These are phyloP conservation scores for Protosalanx chinensis DNA, from an alignment of 2,797 vertebrate species.

Conservation along the genomic window DNA sequence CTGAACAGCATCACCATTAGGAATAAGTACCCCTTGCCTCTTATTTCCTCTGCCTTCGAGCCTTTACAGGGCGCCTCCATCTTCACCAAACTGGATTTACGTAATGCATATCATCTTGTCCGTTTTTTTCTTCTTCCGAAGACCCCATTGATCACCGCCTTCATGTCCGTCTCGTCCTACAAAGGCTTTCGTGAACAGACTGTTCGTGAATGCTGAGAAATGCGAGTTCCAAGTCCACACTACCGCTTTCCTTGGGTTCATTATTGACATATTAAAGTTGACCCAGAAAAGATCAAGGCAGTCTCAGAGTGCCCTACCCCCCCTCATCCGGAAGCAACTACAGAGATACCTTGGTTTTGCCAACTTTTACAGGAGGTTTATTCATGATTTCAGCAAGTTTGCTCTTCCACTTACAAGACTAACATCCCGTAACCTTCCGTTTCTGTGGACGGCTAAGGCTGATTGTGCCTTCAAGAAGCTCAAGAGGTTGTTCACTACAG, in stretches of 20 bases:
- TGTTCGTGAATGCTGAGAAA: conserved; percentile 3
- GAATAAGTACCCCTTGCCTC: neutral
- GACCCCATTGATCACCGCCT: neutral
- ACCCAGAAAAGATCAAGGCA: neutral
- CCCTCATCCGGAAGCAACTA: neutral
- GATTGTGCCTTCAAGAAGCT: neutral
- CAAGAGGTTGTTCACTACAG: neutral
- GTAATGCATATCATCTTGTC: neutral
- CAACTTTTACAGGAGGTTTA: neutral
- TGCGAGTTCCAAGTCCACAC: neutral
- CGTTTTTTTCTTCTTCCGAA: neutral
- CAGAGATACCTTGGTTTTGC: conserved; percentile 8
- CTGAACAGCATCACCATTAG: conserved; percentile 4
- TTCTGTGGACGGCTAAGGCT: neutral
- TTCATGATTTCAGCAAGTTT: neutral
- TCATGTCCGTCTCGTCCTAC: neutral
- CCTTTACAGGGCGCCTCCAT: neutral
- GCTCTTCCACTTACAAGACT: neutral
- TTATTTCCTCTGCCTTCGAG: neutral
- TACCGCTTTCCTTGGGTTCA: neutral
- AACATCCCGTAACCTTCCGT: too few relatives aligned
- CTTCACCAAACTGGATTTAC: neutral
- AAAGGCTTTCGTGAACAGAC: neutral
- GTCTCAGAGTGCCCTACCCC: neutral
- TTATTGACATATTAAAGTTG: neutral